A percentile compares a stretch with the other conserved stretches of the same genome.
phyloP scores from a whole-genome alignment of 2,113 vertebrate genomes.

The Tapirus terrestris region DNA sequence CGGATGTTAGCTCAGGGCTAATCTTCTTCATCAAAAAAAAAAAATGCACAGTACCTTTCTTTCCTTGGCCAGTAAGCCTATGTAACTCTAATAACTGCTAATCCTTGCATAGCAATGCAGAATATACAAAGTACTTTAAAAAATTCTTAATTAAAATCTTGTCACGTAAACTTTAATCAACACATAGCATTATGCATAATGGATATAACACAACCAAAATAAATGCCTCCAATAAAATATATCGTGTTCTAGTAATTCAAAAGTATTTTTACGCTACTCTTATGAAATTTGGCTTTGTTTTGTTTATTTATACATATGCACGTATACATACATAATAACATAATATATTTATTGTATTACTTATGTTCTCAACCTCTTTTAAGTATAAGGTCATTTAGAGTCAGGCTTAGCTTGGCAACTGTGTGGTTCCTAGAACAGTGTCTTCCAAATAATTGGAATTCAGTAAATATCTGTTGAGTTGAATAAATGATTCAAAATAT shows the following conservation, averaged over 20 bases:
- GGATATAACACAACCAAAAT: not conserved
- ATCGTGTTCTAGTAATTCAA: not conserved
- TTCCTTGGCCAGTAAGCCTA: not conserved
- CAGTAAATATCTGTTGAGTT: not conserved
- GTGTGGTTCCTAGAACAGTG: not conserved
- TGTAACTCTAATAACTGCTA: constrained; percentile 28
- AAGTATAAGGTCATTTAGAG: not conserved
- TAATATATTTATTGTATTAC: not conserved
- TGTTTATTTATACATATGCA: not conserved
- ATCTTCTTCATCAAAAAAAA: too few relatives aligned
- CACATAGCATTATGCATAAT: not conserved
- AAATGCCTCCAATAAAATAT: constrained; percentile 20
- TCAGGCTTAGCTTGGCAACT: not conserved
- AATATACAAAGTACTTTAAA: not conserved
- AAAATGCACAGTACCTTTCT: not conserved
- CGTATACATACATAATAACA: not conserved
- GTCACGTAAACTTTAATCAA: constrained; percentile 44
- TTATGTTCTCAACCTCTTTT: constrained; percentile 43
- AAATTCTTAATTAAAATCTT: constrained; percentile 66
- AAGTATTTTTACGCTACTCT: not conserved
- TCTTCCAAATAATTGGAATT: constrained; percentile 3
- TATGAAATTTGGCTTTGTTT: constrained; percentile 13
- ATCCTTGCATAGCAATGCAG: not conserved
- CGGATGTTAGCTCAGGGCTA: too few relatives aligned
- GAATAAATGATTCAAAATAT: not conserved